phyloP scores from a whole-genome alignment of 2,797 vertebrate genomes.

The Coreius guichenoti region DNA sequence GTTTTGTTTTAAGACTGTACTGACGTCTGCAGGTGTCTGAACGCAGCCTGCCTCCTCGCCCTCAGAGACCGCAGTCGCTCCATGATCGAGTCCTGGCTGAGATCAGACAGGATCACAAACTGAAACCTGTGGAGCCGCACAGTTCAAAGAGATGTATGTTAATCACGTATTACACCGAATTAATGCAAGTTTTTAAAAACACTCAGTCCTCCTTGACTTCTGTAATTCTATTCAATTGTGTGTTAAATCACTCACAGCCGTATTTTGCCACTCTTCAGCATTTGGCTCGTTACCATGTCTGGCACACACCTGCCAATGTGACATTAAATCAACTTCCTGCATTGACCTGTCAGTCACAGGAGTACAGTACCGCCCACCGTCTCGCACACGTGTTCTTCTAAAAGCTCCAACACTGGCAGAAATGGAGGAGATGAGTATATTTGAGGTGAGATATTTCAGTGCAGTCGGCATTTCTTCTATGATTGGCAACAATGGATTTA shows the following conservation, averaged over 20 bases:
- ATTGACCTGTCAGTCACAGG: constrained; percentile 84
- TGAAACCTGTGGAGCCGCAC: constrained; percentile 80
- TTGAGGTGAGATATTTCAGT: constrained; percentile 78
- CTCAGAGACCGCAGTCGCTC: constrained; percentile 83
- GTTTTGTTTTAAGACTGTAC: constrained; percentile 12
- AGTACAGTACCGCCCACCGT: constrained; percentile 27
- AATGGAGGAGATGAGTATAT: constrained; percentile 96
- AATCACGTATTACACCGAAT: not conserved
- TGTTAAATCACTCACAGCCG: not conserved
- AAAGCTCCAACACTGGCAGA: constrained; percentile 94
- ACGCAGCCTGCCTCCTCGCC: constrained; percentile 86
- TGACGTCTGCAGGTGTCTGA: constrained; percentile 81
- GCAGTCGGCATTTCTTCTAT: not conserved
- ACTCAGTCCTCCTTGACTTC: not conserved
- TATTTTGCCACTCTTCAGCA: constrained; percentile 68
- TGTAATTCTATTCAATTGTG: constrained; percentile 8
- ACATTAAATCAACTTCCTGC: constrained; percentile 88
- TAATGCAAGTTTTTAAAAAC: not conserved
- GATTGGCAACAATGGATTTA: not conserved
- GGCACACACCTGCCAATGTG: constrained; percentile 80
- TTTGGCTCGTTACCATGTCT: constrained; percentile 95
- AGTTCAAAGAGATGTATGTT: constrained; percentile 72
- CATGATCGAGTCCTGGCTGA: constrained; percentile 91
- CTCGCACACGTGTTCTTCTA: constrained; percentile 85
- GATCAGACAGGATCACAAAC: constrained; percentile 91